Evolutionary conservation across 2,888 invertebrate species (phyloP).

Genomic region (Stenotaenia linearis): DNA sequence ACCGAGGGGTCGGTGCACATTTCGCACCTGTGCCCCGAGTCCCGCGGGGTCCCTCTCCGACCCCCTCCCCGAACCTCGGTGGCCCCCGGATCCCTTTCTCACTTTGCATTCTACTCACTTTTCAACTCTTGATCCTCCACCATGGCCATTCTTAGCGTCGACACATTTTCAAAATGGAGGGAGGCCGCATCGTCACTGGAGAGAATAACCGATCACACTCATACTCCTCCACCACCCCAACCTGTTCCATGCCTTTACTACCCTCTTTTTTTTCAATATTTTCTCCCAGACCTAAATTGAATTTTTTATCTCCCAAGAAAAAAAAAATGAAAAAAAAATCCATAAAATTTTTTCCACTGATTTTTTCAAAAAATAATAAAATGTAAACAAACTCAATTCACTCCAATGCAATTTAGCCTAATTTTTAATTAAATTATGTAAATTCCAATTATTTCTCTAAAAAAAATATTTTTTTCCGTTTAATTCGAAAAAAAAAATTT

Average conservation of each 20-base stretch:
- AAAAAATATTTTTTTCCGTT: too few relatives aligned
- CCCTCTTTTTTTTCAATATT: conserved; percentile 26
- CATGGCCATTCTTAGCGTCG: conserved; percentile 34
- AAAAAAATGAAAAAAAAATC: conserved; percentile 9
- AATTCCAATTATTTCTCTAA: too few relatives aligned
- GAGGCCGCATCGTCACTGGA: conserved; percentile 22
- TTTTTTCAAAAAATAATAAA: neutral
- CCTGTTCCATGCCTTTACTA: neutral
- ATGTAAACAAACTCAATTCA: too few relatives aligned
- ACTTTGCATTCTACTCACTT: conserved; percentile 30
- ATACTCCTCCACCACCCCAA: conserved; percentile 23
- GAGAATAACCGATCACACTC: conserved; percentile 29
- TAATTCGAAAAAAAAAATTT: too few relatives aligned
- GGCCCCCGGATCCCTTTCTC: neutral
- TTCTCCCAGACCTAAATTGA: neutral
- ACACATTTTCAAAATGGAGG: conserved; percentile 34
- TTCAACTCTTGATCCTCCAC: conserved; percentile 32
- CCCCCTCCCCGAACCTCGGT: neutral
- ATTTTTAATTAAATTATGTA: too few relatives aligned
- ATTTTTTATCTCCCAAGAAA: neutral
- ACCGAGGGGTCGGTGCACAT: neutral
- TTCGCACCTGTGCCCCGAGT: neutral
- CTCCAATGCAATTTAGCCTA: too few relatives aligned
- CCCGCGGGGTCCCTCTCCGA: neutral
- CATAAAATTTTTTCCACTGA: neutral